Conservation (phyloP, 2,888 invertebrate species). For the Aromia moschata region DNA sequence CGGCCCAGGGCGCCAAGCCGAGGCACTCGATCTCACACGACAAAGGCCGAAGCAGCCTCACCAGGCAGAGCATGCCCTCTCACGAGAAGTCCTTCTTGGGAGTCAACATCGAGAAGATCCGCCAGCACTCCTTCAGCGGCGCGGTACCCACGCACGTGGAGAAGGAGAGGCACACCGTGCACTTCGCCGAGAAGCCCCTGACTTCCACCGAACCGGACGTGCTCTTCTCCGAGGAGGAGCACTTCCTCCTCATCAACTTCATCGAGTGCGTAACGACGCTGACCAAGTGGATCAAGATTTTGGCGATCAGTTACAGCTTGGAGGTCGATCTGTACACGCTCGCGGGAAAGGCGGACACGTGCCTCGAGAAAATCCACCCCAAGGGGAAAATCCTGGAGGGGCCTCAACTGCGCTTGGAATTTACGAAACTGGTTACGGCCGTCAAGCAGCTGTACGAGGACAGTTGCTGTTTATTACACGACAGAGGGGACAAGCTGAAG, state of each 20-base stretch:
- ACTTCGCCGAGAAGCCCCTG: slow-evolving; percentile 56
- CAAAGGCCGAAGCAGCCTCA: slow-evolving; percentile 58
- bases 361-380: slow-evolving; percentile 80
- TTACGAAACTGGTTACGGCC: slow-evolving; percentile 78
- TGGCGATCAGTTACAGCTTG: slow-evolving; percentile 71
- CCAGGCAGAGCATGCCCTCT: slow-evolving; percentile 61
- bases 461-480: slow-evolving; percentile 74
- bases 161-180: slow-evolving; percentile 53
- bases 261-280: slow-evolving; percentile 85
- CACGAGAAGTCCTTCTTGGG: slow-evolving; percentile 60
- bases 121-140: slow-evolving; percentile 62
- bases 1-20: slow-evolving; percentile 63
- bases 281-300: slow-evolving; percentile 80
- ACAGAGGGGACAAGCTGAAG: slow-evolving; percentile 73
- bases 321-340: slow-evolving; percentile 80
- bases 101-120: slow-evolving; percentile 60
- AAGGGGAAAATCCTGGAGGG: slow-evolving; percentile 84
- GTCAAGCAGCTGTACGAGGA: slow-evolving; percentile 77
- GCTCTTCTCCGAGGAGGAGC: slow-evolving; percentile 72
- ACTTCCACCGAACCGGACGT: slow-evolving; percentile 59
- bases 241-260: slow-evolving; percentile 76
- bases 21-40: slow-evolving; percentile 60
- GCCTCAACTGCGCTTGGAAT: slow-evolving; percentile 73
- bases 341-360: slow-evolving; percentile 76
- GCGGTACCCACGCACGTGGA: slow-evolving; percentile 53